Percentiles rank a stretch among this genome's conserved stretches.
Conservation (phyloP, 2,888 invertebrate species). For the Campaea margaritaria region DNA sequence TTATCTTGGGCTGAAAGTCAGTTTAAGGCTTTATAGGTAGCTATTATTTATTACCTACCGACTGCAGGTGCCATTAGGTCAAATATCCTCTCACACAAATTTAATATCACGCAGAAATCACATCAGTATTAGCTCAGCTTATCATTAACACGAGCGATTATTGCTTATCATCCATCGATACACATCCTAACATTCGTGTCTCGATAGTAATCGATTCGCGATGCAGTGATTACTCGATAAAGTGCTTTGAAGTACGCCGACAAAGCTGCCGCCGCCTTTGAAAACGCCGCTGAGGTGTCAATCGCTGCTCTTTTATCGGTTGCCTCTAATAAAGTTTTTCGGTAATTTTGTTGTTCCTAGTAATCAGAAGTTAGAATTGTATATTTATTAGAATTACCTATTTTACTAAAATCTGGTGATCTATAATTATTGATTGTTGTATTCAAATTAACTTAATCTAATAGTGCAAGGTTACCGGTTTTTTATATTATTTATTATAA, state of each 20-base stretch:
- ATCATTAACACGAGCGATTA: constrained; percentile 34
- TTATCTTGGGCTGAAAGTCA: no score
- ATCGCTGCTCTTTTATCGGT: constrained; percentile 46
- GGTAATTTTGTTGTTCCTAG: constrained; percentile 25
- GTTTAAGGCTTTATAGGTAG: no score
- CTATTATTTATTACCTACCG: background rate
- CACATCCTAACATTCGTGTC: constrained; percentile 40
- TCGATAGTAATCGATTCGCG: constrained; percentile 46
- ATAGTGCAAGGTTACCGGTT: no score
- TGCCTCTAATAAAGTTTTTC: constrained; percentile 43
- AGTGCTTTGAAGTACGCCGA: constrained; percentile 46
- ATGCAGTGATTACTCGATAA: constrained; percentile 53
- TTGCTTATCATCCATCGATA: constrained; percentile 27
- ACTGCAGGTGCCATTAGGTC: background rate
- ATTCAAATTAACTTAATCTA: no score
- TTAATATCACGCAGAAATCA: constrained; percentile 36
- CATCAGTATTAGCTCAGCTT: constrained; percentile 35
- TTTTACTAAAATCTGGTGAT: constrained; percentile 16
- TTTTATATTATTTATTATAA: no score
- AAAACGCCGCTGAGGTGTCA: constrained; percentile 49
- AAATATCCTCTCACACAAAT: constrained; percentile 12
- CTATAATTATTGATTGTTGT: background rate
- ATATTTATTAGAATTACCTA: constrained; percentile 7
- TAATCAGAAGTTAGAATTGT: constrained; percentile 12
- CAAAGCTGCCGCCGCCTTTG: constrained; percentile 57